phyloP scores from a whole-genome alignment of 2,797 vertebrate species.

The Vireo griseus region DNA sequence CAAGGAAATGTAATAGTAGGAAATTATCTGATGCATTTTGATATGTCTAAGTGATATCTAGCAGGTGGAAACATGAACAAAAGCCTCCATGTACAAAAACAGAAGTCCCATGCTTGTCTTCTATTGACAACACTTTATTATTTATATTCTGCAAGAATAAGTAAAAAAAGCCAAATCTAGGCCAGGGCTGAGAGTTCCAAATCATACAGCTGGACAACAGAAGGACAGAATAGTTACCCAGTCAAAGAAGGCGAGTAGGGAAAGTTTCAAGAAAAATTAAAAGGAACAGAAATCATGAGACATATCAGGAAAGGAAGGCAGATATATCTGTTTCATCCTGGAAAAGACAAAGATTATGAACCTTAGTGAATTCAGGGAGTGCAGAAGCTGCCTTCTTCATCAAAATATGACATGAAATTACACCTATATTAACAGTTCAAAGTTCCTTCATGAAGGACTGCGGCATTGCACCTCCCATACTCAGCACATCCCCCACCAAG shows the following conservation, averaged over 20 bases:
- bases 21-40: constrained; percentile 45
- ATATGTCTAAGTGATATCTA: background rate
- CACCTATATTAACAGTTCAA: background rate
- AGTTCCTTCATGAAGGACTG: background rate
- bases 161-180: background rate
- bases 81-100: background rate
- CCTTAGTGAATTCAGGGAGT: background rate
- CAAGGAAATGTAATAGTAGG: constrained; percentile 30
- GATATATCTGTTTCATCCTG: background rate
- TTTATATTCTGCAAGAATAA: background rate
- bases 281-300: background rate
- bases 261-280: background rate
- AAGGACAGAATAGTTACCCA: background rate
- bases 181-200: background rate
- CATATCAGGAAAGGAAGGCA: background rate
- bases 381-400: background rate
- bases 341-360: background rate
- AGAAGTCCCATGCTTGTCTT: background rate
- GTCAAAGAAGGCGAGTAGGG: background rate
- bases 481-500: background rate
- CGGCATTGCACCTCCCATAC: background rate
- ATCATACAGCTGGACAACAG: background rate
- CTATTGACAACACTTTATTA: background rate
- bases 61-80: background rate
- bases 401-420: background rate